Conservation (phyloP, 2,797 vertebrate species). For the Balearica regulorum region DNA sequence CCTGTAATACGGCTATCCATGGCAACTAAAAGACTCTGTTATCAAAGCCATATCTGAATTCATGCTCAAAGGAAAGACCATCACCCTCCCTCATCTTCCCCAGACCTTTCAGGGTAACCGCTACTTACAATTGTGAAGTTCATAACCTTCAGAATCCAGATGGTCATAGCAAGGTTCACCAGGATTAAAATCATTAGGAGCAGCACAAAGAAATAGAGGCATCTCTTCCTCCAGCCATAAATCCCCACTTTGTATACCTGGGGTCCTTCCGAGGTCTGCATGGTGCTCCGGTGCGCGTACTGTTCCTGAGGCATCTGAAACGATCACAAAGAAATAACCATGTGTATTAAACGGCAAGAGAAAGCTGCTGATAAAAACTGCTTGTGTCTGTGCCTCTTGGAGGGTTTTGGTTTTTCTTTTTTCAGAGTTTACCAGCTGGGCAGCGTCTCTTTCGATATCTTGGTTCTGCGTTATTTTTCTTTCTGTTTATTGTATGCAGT, state of each 20-base stretch:
- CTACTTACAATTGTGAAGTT: conserved; percentile 99
- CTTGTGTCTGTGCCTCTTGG: neutral
- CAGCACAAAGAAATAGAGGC: conserved; percentile 98
- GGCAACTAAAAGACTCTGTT: neutral
- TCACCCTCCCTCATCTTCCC: neutral
- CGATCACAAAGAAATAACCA: conserved; percentile 27
- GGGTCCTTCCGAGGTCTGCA: conserved; percentile 91
- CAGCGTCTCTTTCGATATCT: neutral
- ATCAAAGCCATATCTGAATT: neutral
- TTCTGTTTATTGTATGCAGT: neutral
- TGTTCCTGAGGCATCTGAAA: conserved; percentile 99
- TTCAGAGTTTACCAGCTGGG: neutral
- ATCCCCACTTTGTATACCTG: conserved; percentile 99
- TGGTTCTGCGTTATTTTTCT: neutral
- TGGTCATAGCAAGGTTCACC: conserved; percentile 98
- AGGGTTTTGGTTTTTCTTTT: neutral
- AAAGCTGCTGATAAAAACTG: neutral
- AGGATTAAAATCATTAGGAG: conserved; percentile 98
- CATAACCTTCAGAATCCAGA: conserved; percentile 99
- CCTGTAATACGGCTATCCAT: neutral
- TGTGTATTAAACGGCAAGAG: neutral
- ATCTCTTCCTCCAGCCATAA: conserved; percentile 99
- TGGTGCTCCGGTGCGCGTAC: conserved; percentile 92
- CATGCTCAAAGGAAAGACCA: neutral
- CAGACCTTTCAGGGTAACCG: neutral